Evolutionary conservation across 2,888 invertebrate species (phyloP), one percentile per base, ranked within the genome.

Genomic region (Diaphora mendica): DNA sequence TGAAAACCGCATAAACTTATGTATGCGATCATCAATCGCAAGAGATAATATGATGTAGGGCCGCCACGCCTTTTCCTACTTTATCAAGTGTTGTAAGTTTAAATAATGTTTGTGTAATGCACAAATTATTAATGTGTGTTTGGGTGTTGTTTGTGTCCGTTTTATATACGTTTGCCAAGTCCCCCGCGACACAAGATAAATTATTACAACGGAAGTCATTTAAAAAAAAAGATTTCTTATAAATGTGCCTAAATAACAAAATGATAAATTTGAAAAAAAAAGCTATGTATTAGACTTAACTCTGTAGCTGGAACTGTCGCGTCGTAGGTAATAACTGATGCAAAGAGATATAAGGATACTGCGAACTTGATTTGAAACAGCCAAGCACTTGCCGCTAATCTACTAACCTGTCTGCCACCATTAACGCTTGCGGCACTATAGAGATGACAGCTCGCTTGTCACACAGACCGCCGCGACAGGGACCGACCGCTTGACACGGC

Each of bases 361-460:
- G 51, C 11, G 26, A 26, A 13, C 11, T n/a, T 3, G 3, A 13
- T 55, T 55, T 13, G 13, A 26, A 55, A 55, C 13, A n/a, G 55
- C 13, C n/a, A 26, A 26, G 13, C 59, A 0, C 13, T 55, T 11
- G n/a, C 55, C 55, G 15, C 26, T 59, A 4, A 26, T 59, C 5
- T 15, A 59, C 59, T 59, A 26, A 59, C 59, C 26, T 26, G 26
- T 13, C 59, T 59, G 13, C 15, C 8, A n/a, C n/a, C 59, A n/a
- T 26, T 59, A 26, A 59, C 26, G 59, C 26, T 59, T 59, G 59
- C 15, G 26, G 51, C 26, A 26, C 59, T 9, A 26, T 9, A 4
- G 59, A 59, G 59, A 26, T 15, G 59, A 59, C 59, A 59, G 59
- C 59, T 59, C 59, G 59, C 59, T 59, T 59, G 26, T 59, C 59